Percentiles rank a stretch among this genome's conserved stretches.
These are phyloP conservation scores for Marasmarcha lunaedactyla DNA, from an alignment of 2,888 invertebrate species.

Conservation along the genomic window DNA sequence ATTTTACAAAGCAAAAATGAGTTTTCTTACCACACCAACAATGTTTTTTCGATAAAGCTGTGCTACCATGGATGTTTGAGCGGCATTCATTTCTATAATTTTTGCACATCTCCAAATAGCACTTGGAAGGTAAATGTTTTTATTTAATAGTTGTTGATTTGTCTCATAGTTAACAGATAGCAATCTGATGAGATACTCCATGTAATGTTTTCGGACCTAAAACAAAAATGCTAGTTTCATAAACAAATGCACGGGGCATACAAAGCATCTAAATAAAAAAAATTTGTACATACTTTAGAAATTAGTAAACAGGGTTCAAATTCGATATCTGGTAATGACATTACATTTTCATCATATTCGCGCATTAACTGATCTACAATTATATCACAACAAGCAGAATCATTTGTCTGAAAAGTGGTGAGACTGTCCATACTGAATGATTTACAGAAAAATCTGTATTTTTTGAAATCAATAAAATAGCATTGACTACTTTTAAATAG, in stretches of 20 bases:
- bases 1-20: conserved; percentile 7
- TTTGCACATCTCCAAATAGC: conserved; percentile 62
- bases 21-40: conserved; percentile 32
- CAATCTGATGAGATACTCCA: conserved; percentile 51
- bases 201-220: conserved; percentile 60
- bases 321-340: conserved; percentile 47
- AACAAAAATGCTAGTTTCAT: background rate
- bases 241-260: background rate
- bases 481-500: too few relatives aligned
- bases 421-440: background rate
- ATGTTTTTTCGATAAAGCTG: conserved; percentile 53
- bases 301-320: conserved; percentile 52
- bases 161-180: conserved; percentile 51
- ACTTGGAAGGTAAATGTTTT: conserved; percentile 53
- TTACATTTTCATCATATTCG: conserved; percentile 37
- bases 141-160: conserved; percentile 42
- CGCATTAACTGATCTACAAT: conserved; percentile 33
- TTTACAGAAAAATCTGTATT: too few relatives aligned
- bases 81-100: conserved; percentile 49
- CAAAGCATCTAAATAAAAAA: background rate
- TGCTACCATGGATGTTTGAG: conserved; percentile 51
- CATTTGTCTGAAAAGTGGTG: background rate
- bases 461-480: too few relatives aligned
- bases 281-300: conserved; percentile 38
- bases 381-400: conserved; percentile 23